Evolutionary conservation across 2,888 invertebrate genomes (phyloP), one percentile per base, ranked within the genome.

Genomic region (Aphidoletes aphidimyza): DNA sequence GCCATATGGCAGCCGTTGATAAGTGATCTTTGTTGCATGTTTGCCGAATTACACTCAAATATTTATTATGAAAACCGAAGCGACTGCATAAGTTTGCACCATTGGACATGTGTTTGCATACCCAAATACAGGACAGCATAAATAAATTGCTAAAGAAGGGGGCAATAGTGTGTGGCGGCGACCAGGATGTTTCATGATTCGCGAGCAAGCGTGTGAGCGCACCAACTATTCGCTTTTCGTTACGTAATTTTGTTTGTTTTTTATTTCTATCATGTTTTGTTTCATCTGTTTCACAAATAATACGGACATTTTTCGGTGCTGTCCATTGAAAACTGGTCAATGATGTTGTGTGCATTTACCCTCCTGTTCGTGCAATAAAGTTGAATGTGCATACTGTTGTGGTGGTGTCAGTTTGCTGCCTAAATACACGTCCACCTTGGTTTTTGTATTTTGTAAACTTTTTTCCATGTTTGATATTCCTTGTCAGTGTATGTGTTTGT

Each of bases 1-100:
- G n/a, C n/a, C 69, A 69, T 69, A 30, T 69, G 69, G 69, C 69
- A 26, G 69, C 26, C 69, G 30, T 69, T 69, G 69, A 69, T 69
- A 69, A 69, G 30, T 69, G 69, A 69, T 30, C 69, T 69, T 69
- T 30, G 34, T 11, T 69, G n/a, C 26, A 69, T 69, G 34, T 69
- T 69, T 69, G 34, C 14, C 17, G 69, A 69, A 69, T 69, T 34
- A 69, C 69, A n/a, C 30, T 54, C 3, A 69, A 69, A 69, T 69
- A 69, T 69, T 69, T 69, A 30, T 69, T 30, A 69, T 30, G 30
- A 30, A 30, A n/a, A 0, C 69, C 69, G 30, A n/a, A n/a, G n/a
- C n/a, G 6, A 30, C 69, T 9, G 69, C 69, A 69, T 69, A 69
- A n/a, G 9, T 14, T 69, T 69, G 11, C 69, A 54, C 54, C 26